A percentile compares a stretch with the other conserved stretches of the same genome.
Conservation (phyloP, 2,113 vertebrate genomes). For the Ictalurus punctatus region DNA sequence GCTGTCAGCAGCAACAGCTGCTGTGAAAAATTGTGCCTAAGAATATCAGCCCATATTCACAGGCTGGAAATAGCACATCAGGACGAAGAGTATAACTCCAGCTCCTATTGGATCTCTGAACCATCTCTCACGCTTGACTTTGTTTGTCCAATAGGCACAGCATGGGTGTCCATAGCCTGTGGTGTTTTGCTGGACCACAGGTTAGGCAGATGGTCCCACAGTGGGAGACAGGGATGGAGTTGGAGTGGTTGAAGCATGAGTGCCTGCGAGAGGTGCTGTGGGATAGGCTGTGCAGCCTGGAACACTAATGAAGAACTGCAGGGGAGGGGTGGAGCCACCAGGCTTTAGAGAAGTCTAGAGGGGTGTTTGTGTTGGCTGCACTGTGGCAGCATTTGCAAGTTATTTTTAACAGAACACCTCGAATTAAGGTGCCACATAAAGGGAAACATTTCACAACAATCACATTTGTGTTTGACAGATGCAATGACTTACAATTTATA, state of each 20-base stretch:
- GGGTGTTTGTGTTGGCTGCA: neutral
- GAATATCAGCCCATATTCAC: slow-evolving; percentile 35
- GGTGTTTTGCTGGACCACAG: slow-evolving; percentile 23
- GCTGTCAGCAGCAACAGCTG: slow-evolving; percentile 5
- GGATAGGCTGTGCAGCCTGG: slow-evolving; percentile 18
- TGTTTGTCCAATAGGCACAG: slow-evolving; percentile 32
- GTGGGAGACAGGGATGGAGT: slow-evolving; percentile 20
- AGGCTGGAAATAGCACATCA: slow-evolving; percentile 34
- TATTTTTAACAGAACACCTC: neutral
- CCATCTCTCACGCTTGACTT: slow-evolving; percentile 21
- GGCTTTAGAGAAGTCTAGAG: slow-evolving; percentile 20
- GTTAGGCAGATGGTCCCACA: slow-evolving; percentile 43
- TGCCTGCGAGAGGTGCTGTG: slow-evolving; percentile 39
- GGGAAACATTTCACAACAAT: neutral
- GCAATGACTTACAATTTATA: neutral
- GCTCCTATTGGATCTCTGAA: slow-evolving; percentile 16
- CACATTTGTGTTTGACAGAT: neutral
- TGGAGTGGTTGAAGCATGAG: slow-evolving; percentile 17
- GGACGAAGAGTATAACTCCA: slow-evolving; percentile 9
- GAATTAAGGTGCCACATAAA: neutral
- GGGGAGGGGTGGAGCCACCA: slow-evolving; percentile 18
- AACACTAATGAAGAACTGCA: slow-evolving; percentile 18
- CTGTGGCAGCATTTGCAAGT: neutral
- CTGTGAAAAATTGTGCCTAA: slow-evolving; percentile 43
- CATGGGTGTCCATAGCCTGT: slow-evolving; percentile 4